phyloP scores from a whole-genome alignment of 2,113 vertebrate species.

The Perognathus longimembris region DNA sequence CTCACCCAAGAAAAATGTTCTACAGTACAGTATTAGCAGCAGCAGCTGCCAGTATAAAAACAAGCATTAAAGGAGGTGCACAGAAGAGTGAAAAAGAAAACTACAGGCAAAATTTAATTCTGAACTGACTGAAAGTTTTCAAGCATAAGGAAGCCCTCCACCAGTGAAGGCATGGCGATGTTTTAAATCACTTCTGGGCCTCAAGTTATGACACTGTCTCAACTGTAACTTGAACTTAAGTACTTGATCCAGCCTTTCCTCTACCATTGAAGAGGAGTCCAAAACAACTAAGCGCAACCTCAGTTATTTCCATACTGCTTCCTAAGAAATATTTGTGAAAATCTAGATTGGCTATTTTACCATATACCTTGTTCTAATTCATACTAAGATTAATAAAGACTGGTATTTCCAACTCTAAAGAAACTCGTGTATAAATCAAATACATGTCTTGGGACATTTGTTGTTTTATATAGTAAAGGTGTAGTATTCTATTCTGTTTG shows the following conservation, averaged over 20 bases:
- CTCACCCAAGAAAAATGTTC: background rate
- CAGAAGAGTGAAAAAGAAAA: background rate
- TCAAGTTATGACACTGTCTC: background rate
- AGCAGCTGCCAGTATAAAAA: background rate
- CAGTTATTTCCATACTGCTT: background rate
- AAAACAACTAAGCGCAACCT: background rate
- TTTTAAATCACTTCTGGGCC: background rate
- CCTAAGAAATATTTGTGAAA: background rate
- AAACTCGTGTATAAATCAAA: background rate
- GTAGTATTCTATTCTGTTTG: background rate
- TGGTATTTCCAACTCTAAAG: background rate
- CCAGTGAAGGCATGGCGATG: background rate
- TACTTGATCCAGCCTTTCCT: background rate
- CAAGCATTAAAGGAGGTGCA: background rate
- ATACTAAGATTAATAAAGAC: background rate
- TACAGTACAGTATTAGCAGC: background rate
- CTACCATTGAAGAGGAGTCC: background rate
- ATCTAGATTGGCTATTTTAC: background rate
- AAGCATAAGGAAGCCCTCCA: background rate
- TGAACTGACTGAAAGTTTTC: background rate
- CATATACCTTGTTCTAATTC: background rate
- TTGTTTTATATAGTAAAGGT: background rate
- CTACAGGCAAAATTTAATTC: background rate
- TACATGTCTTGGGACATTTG: background rate
- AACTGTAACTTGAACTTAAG: background rate